Base-by-base conservation (phyloP, 2,888 invertebrate genomes). In the Ceraclea dissimilis region DNA sequence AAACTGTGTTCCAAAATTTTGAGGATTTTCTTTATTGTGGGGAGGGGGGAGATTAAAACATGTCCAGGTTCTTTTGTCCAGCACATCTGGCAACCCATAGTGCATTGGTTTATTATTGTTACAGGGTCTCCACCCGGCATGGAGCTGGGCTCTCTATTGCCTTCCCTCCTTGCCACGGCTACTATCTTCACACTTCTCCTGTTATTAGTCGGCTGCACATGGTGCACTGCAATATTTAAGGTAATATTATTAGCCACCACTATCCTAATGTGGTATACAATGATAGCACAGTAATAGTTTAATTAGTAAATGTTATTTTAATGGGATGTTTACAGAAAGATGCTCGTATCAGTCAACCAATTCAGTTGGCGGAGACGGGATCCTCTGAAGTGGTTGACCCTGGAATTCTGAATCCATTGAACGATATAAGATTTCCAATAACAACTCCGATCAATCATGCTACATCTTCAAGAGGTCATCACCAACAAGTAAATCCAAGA, bases 161-260 rank as follows among this genome's bases (percentile, higher is more conserved):
- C 76, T n/a, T 54, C 60, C 2, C 34, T 62, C 16, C 47, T 62
- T 16, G 62, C 58, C 26, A 60, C 58, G 20, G 47, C 58, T 17
- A 53, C 57, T 66, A 67, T 75, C 22, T 58, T 75, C 60, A 71
- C 75, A 17, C 73, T 72, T 43, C 68, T 73, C n/a, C 71, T 71
- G 16, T 63, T 77, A 48, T 68, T 77, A 51, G 68, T 75, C 54
- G 77, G 78, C 26, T 77, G 77, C 67, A 74, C 76, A n/a, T 77
- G 77, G 76, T 78, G 78, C 64, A 75, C 52, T 13, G 50, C 47
- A 31, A 46, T 55, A 43, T 20, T 47, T 43, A 55, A 55, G 57
- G 56, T 47, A 56, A 56, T 21, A 16, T 44, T n/a, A n/a, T n/a
- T n/a, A n/a, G n/a, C n/a, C n/a, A n/a, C n/a, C n/a, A n/a, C n/a